Evolutionary conservation across 2,888 invertebrate species (phyloP).

Genomic region (Xestobium rufovillosum): DNA sequence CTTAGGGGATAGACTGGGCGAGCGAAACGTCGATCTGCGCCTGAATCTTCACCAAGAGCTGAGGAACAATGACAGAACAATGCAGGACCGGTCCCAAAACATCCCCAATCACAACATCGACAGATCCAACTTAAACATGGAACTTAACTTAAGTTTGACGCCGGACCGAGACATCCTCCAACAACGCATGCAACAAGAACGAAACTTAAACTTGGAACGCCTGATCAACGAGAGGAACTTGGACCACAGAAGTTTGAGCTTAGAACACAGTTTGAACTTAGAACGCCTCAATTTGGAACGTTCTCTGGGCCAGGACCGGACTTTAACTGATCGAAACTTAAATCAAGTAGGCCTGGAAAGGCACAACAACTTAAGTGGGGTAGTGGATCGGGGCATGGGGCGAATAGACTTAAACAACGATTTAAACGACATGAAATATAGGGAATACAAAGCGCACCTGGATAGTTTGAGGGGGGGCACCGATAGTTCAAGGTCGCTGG

Average conservation of each 20-base stretch:
- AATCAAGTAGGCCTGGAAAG: conserved; percentile 6
- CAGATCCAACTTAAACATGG: conserved; percentile 25
- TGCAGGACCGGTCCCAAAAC: conserved; percentile 2
- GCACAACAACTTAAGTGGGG: conserved; percentile 19
- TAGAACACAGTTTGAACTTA: conserved; percentile 34
- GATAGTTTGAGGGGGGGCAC: conserved; percentile 35
- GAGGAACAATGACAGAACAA: conserved; percentile 24
- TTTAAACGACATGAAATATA: conserved; percentile 39
- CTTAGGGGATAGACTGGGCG: conserved; percentile 41
- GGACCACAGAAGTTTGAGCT: conserved; percentile 27
- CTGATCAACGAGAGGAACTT: conserved; percentile 35
- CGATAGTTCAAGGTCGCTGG: conserved; percentile 32
- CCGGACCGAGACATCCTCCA: conserved; percentile 32
- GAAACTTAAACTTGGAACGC: conserved; percentile 33
- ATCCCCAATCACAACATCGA: conserved; percentile 26
- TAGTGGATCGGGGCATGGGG: conserved; percentile 37
- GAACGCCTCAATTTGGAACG: conserved; percentile 37
- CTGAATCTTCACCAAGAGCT: conserved; percentile 37
- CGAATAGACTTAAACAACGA: conserved; percentile 16
- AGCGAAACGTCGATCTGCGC: conserved; percentile 40
- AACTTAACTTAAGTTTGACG: conserved; percentile 38
- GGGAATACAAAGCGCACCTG: conserved; percentile 42
- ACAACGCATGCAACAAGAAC: conserved; percentile 35
- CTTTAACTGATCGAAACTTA: conserved; percentile 15
- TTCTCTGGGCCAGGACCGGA: conserved; percentile 29